Evolutionary conservation across 2,113 vertebrate genomes (phyloP).

Genomic region (Tor tambroides): DNA sequence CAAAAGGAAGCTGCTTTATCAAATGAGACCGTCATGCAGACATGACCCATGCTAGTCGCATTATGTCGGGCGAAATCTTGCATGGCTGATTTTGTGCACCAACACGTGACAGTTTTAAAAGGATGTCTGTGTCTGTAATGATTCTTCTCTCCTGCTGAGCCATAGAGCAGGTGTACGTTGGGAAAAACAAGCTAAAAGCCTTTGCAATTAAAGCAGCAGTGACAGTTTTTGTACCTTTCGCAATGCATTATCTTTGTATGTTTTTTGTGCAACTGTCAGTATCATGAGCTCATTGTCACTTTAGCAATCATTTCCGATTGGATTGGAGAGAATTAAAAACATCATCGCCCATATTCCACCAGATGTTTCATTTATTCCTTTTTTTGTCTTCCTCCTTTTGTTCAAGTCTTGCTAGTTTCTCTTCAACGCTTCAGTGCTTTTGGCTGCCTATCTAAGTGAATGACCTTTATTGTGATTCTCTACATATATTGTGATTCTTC

Average conservation of each 20-base stretch:
- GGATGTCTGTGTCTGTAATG: background rate
- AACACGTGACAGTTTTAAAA: constrained; percentile 7
- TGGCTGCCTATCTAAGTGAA: background rate
- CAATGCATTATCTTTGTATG: background rate
- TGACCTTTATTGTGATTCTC: background rate
- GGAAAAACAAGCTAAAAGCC: background rate
- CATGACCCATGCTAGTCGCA: background rate
- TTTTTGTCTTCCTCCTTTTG: background rate
- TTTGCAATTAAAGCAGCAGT: constrained; percentile 7
- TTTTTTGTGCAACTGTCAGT: background rate
- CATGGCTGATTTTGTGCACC: background rate
- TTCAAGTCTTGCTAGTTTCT: background rate
- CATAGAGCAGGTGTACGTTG: background rate
- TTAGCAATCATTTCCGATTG: background rate
- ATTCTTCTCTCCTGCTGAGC: background rate
- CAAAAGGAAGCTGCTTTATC: background rate
- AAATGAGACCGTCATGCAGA: background rate
- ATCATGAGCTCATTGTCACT: background rate
- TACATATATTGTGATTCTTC: background rate
- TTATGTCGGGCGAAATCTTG: background rate
- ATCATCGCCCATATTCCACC: background rate
- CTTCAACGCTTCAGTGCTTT: background rate
- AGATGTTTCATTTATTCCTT: background rate
- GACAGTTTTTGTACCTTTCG: background rate
- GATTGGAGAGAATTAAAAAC: background rate